Evolutionary conservation across 2,797 vertebrate species (phyloP).

Genomic region (Eremophila alpestris): DNA sequence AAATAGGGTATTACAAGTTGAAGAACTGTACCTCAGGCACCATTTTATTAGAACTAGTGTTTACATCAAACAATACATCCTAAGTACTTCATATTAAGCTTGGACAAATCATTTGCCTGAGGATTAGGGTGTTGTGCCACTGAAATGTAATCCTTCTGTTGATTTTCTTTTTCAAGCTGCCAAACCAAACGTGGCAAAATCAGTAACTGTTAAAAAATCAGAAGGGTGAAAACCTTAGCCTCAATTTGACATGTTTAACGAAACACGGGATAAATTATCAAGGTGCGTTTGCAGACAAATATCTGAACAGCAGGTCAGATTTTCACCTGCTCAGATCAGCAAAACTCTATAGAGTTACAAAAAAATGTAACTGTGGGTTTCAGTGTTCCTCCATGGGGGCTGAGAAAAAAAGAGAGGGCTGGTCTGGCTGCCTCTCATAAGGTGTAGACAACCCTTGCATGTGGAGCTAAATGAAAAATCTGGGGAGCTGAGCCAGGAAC

Average conservation of each 20-base stretch:
- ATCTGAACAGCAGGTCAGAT: neutral
- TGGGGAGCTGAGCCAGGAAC: neutral
- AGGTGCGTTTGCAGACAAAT: neutral
- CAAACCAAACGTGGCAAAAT: conserved; percentile 94
- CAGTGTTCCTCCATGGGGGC: neutral
- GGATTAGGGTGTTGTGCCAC: conserved; percentile 95
- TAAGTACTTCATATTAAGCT: conserved; percentile 99
- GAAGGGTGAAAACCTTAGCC: neutral
- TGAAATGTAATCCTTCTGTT: conserved; percentile 94
- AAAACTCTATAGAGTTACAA: neutral
- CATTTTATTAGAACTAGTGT: conserved; percentile 98
- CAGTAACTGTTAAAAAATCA: conserved; percentile 77
- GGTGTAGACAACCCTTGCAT: accelerated
- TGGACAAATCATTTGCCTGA: conserved; percentile 99
- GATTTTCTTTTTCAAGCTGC: conserved; percentile 89
- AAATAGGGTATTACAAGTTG: conserved; percentile 95
- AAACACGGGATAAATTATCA: conserved; percentile 4
- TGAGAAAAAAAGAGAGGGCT: neutral
- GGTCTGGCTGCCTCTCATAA: neutral
- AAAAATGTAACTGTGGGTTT: accelerated
- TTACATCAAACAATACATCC: conserved; percentile 98
- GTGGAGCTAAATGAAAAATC: neutral
- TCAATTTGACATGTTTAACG: conserved; percentile 34
- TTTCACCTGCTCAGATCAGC: neutral
- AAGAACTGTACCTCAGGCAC: conserved; percentile 93